Percentiles rank a stretch among this genome's conserved stretches.
Conservation (phyloP, 2,888 invertebrate species). For the Oscheius myriophilus region DNA sequence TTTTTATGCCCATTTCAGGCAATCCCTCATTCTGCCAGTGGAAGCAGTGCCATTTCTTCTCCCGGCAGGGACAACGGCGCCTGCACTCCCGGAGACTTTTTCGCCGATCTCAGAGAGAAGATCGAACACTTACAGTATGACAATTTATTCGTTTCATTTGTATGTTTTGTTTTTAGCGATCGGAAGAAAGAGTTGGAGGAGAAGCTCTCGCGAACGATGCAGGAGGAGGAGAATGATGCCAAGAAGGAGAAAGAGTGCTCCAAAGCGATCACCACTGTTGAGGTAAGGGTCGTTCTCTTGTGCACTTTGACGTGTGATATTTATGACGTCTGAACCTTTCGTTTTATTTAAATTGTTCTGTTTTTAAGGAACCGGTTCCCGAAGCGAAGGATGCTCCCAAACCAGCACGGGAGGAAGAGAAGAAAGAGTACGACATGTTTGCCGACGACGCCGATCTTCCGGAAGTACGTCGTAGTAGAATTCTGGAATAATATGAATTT, state of each 20-base stretch:
- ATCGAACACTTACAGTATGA: constrained; percentile 45
- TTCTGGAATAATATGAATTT: neutral
- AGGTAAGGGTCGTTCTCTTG: neutral
- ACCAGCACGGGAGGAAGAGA: constrained; percentile 12
- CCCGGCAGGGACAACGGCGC: constrained; percentile 34
- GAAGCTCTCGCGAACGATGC: constrained; percentile 49
- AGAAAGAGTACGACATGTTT: constrained; percentile 68
- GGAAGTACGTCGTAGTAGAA: constrained; percentile 27
- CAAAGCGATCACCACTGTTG: constrained; percentile 13
- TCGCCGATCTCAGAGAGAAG: constrained; percentile 61
- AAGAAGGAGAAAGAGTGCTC: constrained; percentile 28
- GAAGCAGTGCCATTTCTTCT: constrained; percentile 39
- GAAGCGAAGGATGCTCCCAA: constrained; percentile 18
- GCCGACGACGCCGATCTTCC: constrained; percentile 68
- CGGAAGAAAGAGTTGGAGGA: constrained; percentile 38
- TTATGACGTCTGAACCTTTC: too few relatives aligned
- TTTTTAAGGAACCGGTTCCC: constrained; percentile 18
- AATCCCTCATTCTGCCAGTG: constrained; percentile 33
- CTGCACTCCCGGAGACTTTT: constrained; percentile 59
- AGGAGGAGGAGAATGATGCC: constrained; percentile 58
- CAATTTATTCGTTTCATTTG: neutral
- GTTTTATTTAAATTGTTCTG: constrained; percentile 6
- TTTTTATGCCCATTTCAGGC: neutral
- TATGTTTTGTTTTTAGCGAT: constrained; percentile 24
- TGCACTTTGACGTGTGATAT: too few relatives aligned